Base-by-base conservation (phyloP, 1,140 invertebrate genomes). In the Scaptomyza montana region DNA sequence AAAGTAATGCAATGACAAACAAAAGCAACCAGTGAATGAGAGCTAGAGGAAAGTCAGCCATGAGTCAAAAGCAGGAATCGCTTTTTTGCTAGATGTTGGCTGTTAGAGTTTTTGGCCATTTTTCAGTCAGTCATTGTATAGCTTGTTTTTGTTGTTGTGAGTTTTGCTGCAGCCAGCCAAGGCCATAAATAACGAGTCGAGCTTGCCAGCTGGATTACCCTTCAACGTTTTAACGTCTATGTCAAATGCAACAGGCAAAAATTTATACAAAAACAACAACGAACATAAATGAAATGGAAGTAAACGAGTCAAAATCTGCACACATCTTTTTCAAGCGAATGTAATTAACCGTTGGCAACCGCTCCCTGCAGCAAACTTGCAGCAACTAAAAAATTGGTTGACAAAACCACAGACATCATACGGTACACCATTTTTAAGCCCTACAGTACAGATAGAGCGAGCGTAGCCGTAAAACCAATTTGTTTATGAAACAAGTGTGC, bases 1-100 rank as follows among this genome's bases (percentile, higher is more conserved):
- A 84, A 87, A 87, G 84, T 87, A 87, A 87, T 87, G 84, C 84
- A 87, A 79, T 77, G 84, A 89, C 79, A 87, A 87, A 87, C 84
- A 87, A 87, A 59, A 84, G 85, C 84, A 77, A 69, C 69, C 73
- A 68, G 33, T 62, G 47, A 28, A 53, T 39, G n/a, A 33, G 62
- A 55, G 56, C 28, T 6, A 36, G 33, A 9, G 33, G 33, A 8
- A 7, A 9, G 33, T 36, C 53, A 69, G 30, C 45, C 65, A 69
- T 69, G 66, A 74, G 66, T 62, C 65, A 74, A 69, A 65, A 69
- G 65, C 57, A 43, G 70, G 75, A 56, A 45, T 77, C 39, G 43
- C 56, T 74, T 66, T 66, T 62, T 56, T 36, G 46, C 8, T 46
- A 47, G 46, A 10, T 68, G 33, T 8, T 12, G 16, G 25, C 33